Evolutionary conservation across 2,888 invertebrate species (phyloP).

Genomic region (Aethes cnicana): DNA sequence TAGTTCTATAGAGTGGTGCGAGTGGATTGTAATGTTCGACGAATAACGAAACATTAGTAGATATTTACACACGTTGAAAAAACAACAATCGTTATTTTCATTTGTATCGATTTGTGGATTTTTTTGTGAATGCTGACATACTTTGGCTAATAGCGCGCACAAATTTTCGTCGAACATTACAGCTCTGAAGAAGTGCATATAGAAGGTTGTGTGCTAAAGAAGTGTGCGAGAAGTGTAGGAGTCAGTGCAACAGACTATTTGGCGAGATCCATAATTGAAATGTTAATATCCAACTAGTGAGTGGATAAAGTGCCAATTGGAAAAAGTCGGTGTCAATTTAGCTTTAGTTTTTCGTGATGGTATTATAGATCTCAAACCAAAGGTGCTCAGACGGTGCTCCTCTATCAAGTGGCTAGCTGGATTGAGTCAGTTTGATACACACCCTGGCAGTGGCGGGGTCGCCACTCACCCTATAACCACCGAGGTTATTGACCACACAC

Average conservation of each 20-base stretch:
- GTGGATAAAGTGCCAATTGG: conserved; percentile 1
- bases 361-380: conserved; percentile 71
- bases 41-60: background rate
- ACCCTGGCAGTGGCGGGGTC: conserved; percentile 92
- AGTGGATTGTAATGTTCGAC: conserved; percentile 50
- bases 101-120: too few species aligned
- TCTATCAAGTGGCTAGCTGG: conserved; percentile 70
- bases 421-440: conserved; percentile 85
- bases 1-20: conserved; percentile 63
- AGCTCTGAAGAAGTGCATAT: conserved; percentile 74
- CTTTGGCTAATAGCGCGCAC: too few species aligned
- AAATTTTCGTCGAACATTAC: conserved; percentile 21
- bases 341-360: too few species aligned
- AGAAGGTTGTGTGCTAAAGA: conserved; percentile 71
- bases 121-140: too few species aligned
- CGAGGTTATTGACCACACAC: conserved; percentile 92
- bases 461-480: conserved; percentile 95
- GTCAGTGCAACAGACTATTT: conserved; percentile 71
- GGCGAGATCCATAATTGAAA: conserved; percentile 69
- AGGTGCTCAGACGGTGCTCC: conserved; percentile 73
- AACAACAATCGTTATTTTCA: background rate
- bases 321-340: too few species aligned
- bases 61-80: background rate
- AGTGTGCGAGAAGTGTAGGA: conserved; percentile 67
- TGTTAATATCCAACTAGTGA: background rate